Conservation (phyloP, 2,888 invertebrate genomes). For the Azorinus chamasolen region DNA sequence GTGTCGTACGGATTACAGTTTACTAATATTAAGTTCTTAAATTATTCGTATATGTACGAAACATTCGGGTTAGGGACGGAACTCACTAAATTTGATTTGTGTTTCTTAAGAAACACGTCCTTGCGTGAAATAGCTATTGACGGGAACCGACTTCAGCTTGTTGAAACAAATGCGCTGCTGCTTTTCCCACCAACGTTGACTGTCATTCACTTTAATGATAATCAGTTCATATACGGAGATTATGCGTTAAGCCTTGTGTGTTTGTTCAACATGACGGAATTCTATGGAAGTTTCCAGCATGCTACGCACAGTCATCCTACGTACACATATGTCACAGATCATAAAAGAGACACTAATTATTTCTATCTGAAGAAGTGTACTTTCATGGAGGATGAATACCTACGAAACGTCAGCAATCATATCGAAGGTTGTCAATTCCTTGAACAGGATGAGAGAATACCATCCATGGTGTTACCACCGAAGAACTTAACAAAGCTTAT, state of each 20-base stretch:
- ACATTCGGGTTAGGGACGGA: constrained; percentile 22
- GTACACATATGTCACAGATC: constrained; percentile 4
- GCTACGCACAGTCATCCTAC: background rate
- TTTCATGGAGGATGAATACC: background rate
- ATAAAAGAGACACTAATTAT: background rate
- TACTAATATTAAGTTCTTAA: constrained; percentile 23
- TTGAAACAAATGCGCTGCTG: constrained; percentile 25
- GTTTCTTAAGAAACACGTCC: constrained; percentile 30
- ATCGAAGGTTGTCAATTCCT: constrained; percentile 7
- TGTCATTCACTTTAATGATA: constrained; percentile 16
- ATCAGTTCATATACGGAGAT: constrained; percentile 16
- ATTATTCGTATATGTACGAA: constrained; percentile 19
- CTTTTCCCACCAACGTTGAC: constrained; percentile 21
- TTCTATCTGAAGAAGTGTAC: constrained; percentile 5
- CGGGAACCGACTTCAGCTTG: constrained; percentile 21
- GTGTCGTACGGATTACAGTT: constrained; percentile 38
- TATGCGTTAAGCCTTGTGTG: constrained; percentile 25
- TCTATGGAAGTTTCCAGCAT: constrained; percentile 2
- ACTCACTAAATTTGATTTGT: constrained; percentile 6
- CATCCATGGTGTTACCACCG: background rate
- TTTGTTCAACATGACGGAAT: constrained; percentile 7
- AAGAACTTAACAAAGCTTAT: background rate
- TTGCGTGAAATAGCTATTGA: constrained; percentile 26
- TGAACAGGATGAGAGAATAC: background rate
- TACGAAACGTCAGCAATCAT: background rate